Base-by-base conservation (phyloP, 2,113 vertebrate species). In the Scartelaos histophorus region DNA sequence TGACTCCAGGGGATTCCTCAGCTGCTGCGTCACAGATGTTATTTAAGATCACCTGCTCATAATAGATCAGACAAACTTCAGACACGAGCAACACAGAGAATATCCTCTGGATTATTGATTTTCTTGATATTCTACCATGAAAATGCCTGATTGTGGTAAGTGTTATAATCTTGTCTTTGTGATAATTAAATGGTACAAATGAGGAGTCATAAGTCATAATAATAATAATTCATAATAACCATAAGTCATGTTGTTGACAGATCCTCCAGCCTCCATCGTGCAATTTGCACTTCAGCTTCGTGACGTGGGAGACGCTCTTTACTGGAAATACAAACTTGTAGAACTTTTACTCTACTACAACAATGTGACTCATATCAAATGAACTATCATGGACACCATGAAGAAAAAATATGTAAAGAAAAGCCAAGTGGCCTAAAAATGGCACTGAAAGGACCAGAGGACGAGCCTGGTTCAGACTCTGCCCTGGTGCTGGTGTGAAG, bases 321-420 rank as follows among this genome's bases (percentile, higher is more conserved):
- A 86, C 82, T 93, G 90, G 91, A 89, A 49, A 38, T 85, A 86
- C 83, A 85, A 85, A 15, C 76, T 93, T 43, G 71, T 93, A 80
- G 82, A 87, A 65, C 79, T 92, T 7, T 81, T 92, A 34, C 67
- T 78, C 38, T 85, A 88, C 75, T 90, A 89, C 80, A 75, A 80
- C 54, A 80, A 71, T 19, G 69, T 77, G 0, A 60, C 54, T 1
- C 74, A 78, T 12, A 62, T 83, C 66, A 87, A 74, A 46, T 89
- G 89, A 89, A 22, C 66, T 21, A 0, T 25, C 13, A 29, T 0
- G 6, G 11, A 64, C 17, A 13, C 1, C 5, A 24, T 24, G 29
- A 6, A 1, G 7, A 22, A 6, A 15, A 5, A 19, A 29, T n/a
- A n/a, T n/a, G n/a, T n/a, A 53, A n/a, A 47, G 53, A 47, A 45